Base-by-base conservation (phyloP, 2,113 vertebrate species). In the Myiopsitta monachus region DNA sequence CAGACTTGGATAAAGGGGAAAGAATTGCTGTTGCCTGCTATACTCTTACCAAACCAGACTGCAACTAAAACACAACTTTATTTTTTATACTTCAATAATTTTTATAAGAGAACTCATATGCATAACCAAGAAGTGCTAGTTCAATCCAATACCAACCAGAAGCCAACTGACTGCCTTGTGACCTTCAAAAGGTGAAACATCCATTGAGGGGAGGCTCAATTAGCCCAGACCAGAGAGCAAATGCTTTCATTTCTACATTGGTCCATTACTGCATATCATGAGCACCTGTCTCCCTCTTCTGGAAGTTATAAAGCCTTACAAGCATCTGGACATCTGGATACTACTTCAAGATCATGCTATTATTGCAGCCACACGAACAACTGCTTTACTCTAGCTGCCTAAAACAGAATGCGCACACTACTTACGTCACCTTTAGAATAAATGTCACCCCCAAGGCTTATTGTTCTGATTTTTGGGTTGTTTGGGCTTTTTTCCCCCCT, bases 261-360 rank as follows among this genome's bases (percentile, higher is more conserved):
- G 54, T 27, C 23, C 44, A 23, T 16, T 8, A 62, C 17, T 4
- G 26, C 11, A 0, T 11, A 27, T 7, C 39, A 75, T 18, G n/a
- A 72, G 46, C 68, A 68, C 16, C 4, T 61, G 36, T n/a, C 91
- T 91, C 93, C 91, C 96, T 81, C 93, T 95, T 84, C 93, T 97
- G 96, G 95, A 95, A 64, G 76, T 33, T 23, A 6, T 1, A 9
- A 4, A 57, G 69, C 43, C 47, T n/a, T 89, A 82, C 95, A 95
- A 59, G 73, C 39, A 69, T 5, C 7, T 6, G 14, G 22, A 8
- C 36, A 69, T 4, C 6, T 38, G 11, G 23, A 41, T 6, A 24
- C 41, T 43, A 23, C 21, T 62, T 51, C 8, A 54, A 59, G 31
- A 43, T 7, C 43, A 64, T 66, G 16, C 36, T n/a, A 52, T 30